Conservation (phyloP, 2,113 vertebrate species). For the Pachypanchax playfairii region DNA sequence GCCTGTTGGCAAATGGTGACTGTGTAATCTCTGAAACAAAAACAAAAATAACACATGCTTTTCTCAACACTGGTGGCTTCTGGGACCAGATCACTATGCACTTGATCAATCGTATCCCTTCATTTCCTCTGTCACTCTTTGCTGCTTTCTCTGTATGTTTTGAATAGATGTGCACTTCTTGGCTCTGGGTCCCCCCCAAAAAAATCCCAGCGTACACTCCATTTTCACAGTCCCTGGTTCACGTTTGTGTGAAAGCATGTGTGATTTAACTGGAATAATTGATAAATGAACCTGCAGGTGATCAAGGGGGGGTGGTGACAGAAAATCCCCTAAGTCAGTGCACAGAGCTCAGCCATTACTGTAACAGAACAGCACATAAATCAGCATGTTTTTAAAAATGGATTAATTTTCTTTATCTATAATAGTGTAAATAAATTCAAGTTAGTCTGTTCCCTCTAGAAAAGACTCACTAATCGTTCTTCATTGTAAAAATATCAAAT, state of each 20-base stretch:
- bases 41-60: slow-evolving; percentile 5
- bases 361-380: slow-evolving; percentile 45
- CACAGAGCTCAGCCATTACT: slow-evolving; percentile 10
- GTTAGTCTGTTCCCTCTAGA: slow-evolving; percentile 33
- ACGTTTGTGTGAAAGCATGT: slow-evolving; percentile 5
- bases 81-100: slow-evolving; percentile 74
- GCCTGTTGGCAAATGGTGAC: slow-evolving; percentile 50
- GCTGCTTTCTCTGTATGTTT: slow-evolving; percentile 32
- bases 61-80: slow-evolving; percentile 33
- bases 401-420: slow-evolving; percentile 51
- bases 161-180: slow-evolving; percentile 37
- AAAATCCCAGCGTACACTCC: slow-evolving; percentile 69
- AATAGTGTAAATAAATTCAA: slow-evolving; percentile 80
- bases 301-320: not conserved
- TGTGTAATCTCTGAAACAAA: slow-evolving; percentile 10
- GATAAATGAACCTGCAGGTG: slow-evolving; percentile 11
- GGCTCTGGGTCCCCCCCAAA: not conserved
- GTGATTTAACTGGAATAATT: slow-evolving; percentile 1
- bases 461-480: slow-evolving; percentile 35
- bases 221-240: slow-evolving; percentile 3
- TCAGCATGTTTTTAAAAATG: slow-evolving; percentile 58
- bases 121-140: slow-evolving; percentile 21
- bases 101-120: slow-evolving; percentile 50
- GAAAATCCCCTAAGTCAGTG: slow-evolving; percentile 1
- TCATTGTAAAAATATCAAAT: slow-evolving; percentile 40